These are phyloP conservation scores for Neopelma chrysocephalum DNA, from an alignment of 2,797 vertebrate species.

Conservation along the genomic window DNA sequence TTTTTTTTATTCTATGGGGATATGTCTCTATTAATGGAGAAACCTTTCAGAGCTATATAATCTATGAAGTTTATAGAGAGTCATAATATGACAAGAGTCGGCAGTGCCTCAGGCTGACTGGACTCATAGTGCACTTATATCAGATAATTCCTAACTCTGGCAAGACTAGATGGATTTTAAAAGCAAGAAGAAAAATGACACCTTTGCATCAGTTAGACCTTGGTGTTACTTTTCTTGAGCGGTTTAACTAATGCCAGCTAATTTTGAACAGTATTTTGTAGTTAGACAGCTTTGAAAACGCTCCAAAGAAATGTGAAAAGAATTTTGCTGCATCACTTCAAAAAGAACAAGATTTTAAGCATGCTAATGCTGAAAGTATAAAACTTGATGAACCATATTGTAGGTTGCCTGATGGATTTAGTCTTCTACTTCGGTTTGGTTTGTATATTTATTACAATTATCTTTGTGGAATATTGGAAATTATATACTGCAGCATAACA, in stretches of 20 bases:
- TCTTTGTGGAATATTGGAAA: constrained; percentile 77
- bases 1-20: constrained; percentile 25
- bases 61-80: constrained; percentile 19
- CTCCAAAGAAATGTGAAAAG: constrained; percentile 79
- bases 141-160: constrained; percentile 18
- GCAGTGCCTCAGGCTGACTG: constrained; percentile 1
- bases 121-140: constrained; percentile 36
- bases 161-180: constrained; percentile 46
- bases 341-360: constrained; percentile 42
- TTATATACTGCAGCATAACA: constrained; percentile 75
- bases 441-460: constrained; percentile 81
- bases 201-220: constrained; percentile 11
- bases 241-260: constrained; percentile 52
- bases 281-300: constrained; percentile 61
- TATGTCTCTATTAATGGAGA: constrained; percentile 27
- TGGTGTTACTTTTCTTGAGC: constrained; percentile 40
- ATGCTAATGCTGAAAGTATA: constrained; percentile 70
- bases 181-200: background rate
- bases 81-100: constrained; percentile 42
- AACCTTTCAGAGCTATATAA: constrained; percentile 18
- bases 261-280: constrained; percentile 60
- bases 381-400: constrained; percentile 76
- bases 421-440: constrained; percentile 73
- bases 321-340: constrained; percentile 65
- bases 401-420: constrained; percentile 73